A percentile compares a stretch with the other conserved stretches of the same genome.
These are phyloP conservation scores for Spizella passerina DNA, from an alignment of 2,797 vertebrate species.

Conservation along the genomic window DNA sequence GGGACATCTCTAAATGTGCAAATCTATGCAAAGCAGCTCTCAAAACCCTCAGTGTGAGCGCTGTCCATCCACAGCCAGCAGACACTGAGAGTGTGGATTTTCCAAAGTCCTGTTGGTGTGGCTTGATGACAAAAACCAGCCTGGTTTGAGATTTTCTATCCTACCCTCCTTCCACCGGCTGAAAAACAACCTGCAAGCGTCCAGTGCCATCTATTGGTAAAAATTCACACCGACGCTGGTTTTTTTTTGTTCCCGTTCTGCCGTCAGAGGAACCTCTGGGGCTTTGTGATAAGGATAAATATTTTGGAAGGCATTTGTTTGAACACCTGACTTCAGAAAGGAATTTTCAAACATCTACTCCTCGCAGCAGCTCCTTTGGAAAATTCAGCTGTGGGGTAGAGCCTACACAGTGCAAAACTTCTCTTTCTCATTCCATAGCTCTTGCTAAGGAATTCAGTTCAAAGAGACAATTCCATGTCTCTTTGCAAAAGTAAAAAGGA, in stretches of 20 bases:
- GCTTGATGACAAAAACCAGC: background rate
- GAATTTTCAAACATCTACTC: background rate
- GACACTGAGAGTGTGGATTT: background rate
- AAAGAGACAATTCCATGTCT: background rate
- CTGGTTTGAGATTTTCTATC: background rate
- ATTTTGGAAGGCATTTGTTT: background rate
- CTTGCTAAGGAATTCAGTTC: background rate
- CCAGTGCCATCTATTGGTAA: slow-evolving; percentile 49
- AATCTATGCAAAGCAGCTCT: background rate
- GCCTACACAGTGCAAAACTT: rapidly evolving
- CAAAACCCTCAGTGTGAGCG: rapidly evolving
- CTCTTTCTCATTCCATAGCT: background rate
- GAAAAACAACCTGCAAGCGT: background rate
- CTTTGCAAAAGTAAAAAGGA: background rate
- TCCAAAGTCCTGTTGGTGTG: background rate
- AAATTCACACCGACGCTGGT: background rate
- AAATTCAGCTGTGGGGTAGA: background rate
- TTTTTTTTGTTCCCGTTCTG: background rate
- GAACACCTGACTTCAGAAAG: background rate
- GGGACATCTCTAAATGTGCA: background rate
- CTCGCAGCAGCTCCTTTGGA: background rate
- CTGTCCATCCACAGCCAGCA: rapidly evolving
- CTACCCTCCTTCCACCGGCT: rapidly evolving
- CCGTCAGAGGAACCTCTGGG: background rate
- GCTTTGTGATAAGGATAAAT: background rate